Conservation (phyloP, 1,140 invertebrate species). For the Notospermus geniculatus region DNA sequence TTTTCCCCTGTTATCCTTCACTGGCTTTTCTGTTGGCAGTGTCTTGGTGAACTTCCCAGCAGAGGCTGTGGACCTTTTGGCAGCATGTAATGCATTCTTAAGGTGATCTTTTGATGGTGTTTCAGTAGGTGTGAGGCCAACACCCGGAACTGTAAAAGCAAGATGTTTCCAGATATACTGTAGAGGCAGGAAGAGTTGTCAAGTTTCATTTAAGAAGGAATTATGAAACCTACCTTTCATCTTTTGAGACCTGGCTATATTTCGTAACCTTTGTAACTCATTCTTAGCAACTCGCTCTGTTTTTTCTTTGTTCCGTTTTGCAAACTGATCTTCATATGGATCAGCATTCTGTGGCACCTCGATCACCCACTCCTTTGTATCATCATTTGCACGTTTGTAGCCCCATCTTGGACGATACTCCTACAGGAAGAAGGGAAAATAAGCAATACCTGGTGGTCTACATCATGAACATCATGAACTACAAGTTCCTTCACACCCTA, state of each 20-base stretch:
- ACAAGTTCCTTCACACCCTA: too few relatives aligned
- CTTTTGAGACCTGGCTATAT: constrained; percentile 70
- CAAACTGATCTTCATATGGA: constrained; percentile 87
- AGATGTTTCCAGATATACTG: not conserved
- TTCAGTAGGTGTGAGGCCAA: constrained; percentile 47
- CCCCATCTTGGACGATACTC: constrained; percentile 88
- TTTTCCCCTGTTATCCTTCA: constrained; percentile 55
- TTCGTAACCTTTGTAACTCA: constrained; percentile 88
- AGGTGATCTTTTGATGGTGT: constrained; percentile 60
- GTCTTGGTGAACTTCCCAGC: constrained; percentile 87
- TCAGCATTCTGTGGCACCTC: constrained; percentile 85
- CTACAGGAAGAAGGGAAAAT: constrained; percentile 60
- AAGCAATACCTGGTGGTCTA: too few relatives aligned
- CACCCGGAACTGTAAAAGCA: constrained; percentile 44
- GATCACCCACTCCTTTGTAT: constrained; percentile 89
- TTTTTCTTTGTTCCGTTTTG: constrained; percentile 73
- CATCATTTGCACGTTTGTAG: constrained; percentile 76
- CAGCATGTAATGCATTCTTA: constrained; percentile 73
- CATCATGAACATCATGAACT: too few relatives aligned
- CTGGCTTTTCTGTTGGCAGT: constrained; percentile 76
- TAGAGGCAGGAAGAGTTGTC: too few relatives aligned
- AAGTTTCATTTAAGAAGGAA: too few relatives aligned
- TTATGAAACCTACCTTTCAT: constrained; percentile 38
- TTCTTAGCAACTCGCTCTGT: constrained; percentile 91
- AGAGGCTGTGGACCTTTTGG: constrained; percentile 86